Base-by-base conservation (phyloP, 1,140 invertebrate genomes). In the Dufourea novaeangliae region DNA sequence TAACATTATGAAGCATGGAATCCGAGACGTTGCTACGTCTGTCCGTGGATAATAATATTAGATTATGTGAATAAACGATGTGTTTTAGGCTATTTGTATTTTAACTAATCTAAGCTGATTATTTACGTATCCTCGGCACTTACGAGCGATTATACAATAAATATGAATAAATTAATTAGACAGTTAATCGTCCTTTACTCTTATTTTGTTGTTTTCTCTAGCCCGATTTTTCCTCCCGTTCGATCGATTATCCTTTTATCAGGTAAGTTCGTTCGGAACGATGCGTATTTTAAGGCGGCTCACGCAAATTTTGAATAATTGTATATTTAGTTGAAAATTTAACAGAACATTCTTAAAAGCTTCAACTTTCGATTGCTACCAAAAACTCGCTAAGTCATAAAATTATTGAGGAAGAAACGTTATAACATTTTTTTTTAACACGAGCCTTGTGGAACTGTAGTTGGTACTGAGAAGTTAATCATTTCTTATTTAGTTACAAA, bases 1-100 rank as follows among this genome's bases (percentile, higher is more conserved):
- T 52, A 41, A 78, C 71, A 71, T 56, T 69, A 37, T 67, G 41
- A 70, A 73, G 66, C 46, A 63, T 64, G 64, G n/a, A 59, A 56
- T n/a, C 29, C 17, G 57, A 44, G 63, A 56, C 44, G 75, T 64
- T 66, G 14, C 41, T 77, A 84, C 72, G 73, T 54, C 70, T 86
- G 73, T 79, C 64, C 86, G 84, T 80, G 76, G 84, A 83, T 78
- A 79, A n/a, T 79, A 75, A 70, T 75, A 73, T 79, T 67, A 85
- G n/a, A 83, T 61, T 82, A 82, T 61, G 61, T 62, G 62, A 81
- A 72, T 39, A 69, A 57, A 59, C 3, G 27, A 75, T 82, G 84
- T 86, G 76, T 85, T 70, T 86, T 86, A 87, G 85, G 67, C 61
- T 86, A 82, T 84, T 87, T 86, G 63, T 79, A 84, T 86, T 82